phyloP scores from a whole-genome alignment of 2,888 invertebrate species.

The Idaea straminata region DNA sequence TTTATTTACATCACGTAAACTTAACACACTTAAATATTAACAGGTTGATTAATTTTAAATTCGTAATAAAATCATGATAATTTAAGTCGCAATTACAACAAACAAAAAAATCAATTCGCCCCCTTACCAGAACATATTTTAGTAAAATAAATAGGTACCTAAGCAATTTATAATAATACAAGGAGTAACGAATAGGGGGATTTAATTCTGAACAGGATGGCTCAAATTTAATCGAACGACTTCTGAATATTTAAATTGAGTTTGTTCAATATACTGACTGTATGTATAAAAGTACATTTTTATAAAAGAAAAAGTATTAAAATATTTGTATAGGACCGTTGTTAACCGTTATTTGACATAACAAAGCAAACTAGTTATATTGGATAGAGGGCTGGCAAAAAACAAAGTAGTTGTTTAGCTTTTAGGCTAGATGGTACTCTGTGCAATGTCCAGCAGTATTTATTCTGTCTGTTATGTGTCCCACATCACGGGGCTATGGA shows the following conservation, averaged over 20 bases:
- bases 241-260: background rate
- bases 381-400: too few species aligned
- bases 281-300: too few species aligned
- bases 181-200: background rate
- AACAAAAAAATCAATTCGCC: constrained; percentile 27
- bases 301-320: too few species aligned
- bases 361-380: too few species aligned
- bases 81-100: constrained; percentile 33
- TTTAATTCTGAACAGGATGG: background rate
- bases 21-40: constrained; percentile 37
- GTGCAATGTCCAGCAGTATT: too few species aligned
- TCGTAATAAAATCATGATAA: constrained; percentile 53
- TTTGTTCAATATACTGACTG: background rate
- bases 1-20: constrained; percentile 41
- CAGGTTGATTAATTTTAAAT: constrained; percentile 56
- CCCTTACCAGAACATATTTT: constrained; percentile 32
- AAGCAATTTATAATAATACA: constrained; percentile 15
- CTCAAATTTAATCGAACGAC: background rate
- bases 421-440: too few species aligned
- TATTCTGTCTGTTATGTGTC: too few species aligned
- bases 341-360: too few species aligned
- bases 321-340: too few species aligned
- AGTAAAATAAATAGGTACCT: constrained; percentile 43
- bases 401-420: too few species aligned
- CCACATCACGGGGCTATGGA: too few species aligned